Conservation (phyloP, 2,113 vertebrate species). For the Gadus chalcogrammus region DNA sequence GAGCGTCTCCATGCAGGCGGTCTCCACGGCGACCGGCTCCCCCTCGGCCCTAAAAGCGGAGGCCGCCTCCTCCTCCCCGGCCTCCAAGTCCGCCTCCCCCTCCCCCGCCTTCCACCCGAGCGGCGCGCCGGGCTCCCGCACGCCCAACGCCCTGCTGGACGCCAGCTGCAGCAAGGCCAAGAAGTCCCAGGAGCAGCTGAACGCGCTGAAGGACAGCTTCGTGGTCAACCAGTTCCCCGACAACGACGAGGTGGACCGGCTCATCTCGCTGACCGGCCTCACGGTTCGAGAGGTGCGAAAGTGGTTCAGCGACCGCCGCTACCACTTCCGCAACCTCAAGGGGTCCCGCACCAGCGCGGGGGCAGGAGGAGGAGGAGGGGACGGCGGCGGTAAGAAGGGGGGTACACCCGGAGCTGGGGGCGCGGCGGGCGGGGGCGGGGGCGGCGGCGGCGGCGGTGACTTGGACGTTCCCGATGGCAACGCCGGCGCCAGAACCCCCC, state of each 20-base stretch:
- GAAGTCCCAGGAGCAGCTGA: conserved; percentile 94
- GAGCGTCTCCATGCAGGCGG: conserved; percentile 26
- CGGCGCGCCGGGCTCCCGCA: conserved; percentile 67
- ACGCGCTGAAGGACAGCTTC: conserved; percentile 90
- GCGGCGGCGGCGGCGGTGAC: conserved; percentile 20
- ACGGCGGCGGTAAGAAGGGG: conserved; percentile 37
- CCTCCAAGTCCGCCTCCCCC: conserved; percentile 63
- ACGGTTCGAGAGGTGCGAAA: conserved; percentile 92
- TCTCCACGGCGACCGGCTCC: conserved; percentile 24
- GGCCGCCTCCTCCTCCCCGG: conserved; percentile 44
- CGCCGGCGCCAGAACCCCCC: conserved; percentile 54
- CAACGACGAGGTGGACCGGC: conserved; percentile 89
- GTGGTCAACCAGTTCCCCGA: conserved; percentile 86
- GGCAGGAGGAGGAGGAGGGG: too few species aligned
- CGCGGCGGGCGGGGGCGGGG: neutral
- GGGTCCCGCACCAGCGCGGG: conserved; percentile 68
- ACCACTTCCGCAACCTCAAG: conserved; percentile 91
- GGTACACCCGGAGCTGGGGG: neutral
- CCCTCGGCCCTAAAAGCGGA: conserved; percentile 41
- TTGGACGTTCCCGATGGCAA: conserved; percentile 64
- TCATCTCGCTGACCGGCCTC: conserved; percentile 86
- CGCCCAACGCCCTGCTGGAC: conserved; percentile 77
- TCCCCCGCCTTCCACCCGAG: conserved; percentile 64
- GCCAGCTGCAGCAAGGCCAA: conserved; percentile 87
- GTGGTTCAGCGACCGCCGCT: conserved; percentile 96